Conservation (phyloP, 2,113 vertebrate species). For the Mus spicilegus region DNA sequence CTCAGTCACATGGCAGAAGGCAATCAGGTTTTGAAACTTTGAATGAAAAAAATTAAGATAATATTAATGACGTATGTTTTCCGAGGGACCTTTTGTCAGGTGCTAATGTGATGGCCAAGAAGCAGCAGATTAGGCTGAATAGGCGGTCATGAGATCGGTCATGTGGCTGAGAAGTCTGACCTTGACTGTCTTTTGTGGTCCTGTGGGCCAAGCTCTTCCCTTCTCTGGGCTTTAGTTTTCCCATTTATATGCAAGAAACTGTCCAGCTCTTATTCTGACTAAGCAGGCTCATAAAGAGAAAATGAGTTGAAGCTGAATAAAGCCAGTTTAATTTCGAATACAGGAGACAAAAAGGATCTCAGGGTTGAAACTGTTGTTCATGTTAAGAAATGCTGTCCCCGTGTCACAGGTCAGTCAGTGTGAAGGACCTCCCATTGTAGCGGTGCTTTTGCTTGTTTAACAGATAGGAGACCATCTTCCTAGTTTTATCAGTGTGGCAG, state of each 20-base stretch:
- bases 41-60: slow-evolving; percentile 7
- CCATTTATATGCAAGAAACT: neutral
- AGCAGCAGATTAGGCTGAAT: neutral
- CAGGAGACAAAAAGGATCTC: neutral
- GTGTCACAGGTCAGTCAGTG: neutral
- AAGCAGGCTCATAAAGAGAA: neutral
- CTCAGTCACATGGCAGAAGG: neutral
- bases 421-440: neutral
- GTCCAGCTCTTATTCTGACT: neutral
- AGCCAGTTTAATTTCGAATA: neutral
- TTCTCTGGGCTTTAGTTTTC: slow-evolving; percentile 20
- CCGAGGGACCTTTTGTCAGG: neutral
- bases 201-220: neutral
- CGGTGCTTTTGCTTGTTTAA: slow-evolving; percentile 9
- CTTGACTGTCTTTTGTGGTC: slow-evolving; percentile 47
- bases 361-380: neutral
- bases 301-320: slow-evolving; percentile 8
- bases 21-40: neutral
- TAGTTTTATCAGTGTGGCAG: neutral
- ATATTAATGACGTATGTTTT: neutral
- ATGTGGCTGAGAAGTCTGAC: slow-evolving; percentile 4
- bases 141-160: neutral
- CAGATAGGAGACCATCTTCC: slow-evolving; percentile 32
- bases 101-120: neutral
- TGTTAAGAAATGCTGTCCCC: neutral